Percentiles rank a stretch among this genome's conserved stretches.
Evolutionary conservation across 2,888 invertebrate genomes (phyloP).

Genomic region (Sminthurides aquaticus): DNA sequence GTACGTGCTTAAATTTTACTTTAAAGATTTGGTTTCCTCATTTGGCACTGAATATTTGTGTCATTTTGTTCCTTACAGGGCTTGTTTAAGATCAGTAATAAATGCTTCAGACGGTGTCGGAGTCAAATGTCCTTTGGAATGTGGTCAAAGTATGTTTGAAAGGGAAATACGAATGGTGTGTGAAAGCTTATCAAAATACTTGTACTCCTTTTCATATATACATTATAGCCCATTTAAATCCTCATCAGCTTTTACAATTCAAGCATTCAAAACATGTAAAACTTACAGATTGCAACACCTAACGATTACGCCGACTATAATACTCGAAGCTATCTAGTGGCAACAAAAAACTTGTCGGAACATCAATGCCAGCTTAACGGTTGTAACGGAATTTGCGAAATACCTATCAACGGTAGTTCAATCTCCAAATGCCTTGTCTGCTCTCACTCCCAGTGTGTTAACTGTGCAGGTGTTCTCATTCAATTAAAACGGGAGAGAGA

Average conservation of each 20-base stretch:
- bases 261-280: no score
- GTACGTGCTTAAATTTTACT: background rate
- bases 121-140: background rate
- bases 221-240: no score
- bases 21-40: background rate
- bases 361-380: background rate
- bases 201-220: no score
- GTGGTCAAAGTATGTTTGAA: background rate
- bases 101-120: background rate
- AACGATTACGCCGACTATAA: background rate
- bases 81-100: background rate
- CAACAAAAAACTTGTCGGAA: background rate
- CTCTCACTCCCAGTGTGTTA: background rate
- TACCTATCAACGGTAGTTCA: background rate
- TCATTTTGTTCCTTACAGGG: background rate
- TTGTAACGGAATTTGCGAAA: background rate
- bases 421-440: background rate
- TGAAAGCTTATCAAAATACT: no score
- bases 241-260: no score
- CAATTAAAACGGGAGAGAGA: background rate
- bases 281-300: background rate
- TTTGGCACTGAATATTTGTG: background rate
- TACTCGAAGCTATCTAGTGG: background rate
- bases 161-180: background rate
- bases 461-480: background rate